Base-by-base conservation (phyloP, 2,113 vertebrate species). In the Glaucomys volans region DNA sequence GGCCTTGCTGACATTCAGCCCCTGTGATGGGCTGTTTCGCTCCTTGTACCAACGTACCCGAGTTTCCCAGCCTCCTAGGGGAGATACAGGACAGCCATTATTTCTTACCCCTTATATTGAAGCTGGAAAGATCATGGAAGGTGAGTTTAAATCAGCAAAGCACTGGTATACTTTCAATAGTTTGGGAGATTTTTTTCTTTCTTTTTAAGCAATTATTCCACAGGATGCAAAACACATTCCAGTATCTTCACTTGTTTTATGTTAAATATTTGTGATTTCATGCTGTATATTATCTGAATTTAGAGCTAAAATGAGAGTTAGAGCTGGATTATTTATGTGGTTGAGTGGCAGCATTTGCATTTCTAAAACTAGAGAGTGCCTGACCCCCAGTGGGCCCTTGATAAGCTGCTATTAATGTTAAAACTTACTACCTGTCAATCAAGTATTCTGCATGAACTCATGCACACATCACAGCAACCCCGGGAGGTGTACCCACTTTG, bases 91-190 rank as follows among this genome's bases (percentile, higher is more conserved):
- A 18, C 87, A 98, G 8, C 99, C 99, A 0, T 98, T 99, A 10
- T 99, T 99, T 85, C 98, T 99, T 95, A 99, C 98, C 1, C 98
- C 99, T 7, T 99, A 99, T 69, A 97, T 99, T 92, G 98, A 99
- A 97, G 98, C 97, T 80, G 99, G 98, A 10, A 99, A 96, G 80
- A 97, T 98, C 79, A 97, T 97, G 24, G 98, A 99, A 99, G 99
- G 98, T 99, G 96, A 92, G 96, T 95, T 35, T 37, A 69, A 90
- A 64, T 87, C 57, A 62, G 86, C 84, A 76, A 95, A 77, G 14
- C 9, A 2, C 1, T 69, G 26, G 12, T 18, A 4, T 13, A 0
- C 17, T 50, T 85, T 71, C 40, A 44, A 42, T 1, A 37, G 44
- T 47, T 26, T 66, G 6, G 42, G 32, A 2, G 44, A 1, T n/a